Conservation (phyloP, 2,113 vertebrate genomes). For the Pantherophis guttatus region DNA sequence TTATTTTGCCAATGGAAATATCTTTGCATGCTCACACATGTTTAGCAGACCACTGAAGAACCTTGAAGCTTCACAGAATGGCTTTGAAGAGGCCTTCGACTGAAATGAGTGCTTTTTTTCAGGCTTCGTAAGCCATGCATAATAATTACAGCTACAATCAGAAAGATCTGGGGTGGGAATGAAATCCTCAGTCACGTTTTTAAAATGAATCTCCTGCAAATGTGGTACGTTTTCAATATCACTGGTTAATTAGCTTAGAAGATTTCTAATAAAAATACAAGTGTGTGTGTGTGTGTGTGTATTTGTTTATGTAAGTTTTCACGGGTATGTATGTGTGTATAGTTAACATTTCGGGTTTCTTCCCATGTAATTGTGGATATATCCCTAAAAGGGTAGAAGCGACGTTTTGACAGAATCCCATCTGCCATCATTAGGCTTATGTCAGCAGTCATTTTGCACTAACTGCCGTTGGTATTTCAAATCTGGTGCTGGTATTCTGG, state of each 20-base stretch:
- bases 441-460: no score
- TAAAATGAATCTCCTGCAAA: not conserved
- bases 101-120: not conserved
- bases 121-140: not conserved
- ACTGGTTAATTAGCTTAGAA: not conserved
- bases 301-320: no score
- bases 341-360: no score
- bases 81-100: not conserved
- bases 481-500: no score
- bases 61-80: not conserved
- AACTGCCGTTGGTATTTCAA: no score
- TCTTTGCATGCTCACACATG: not conserved
- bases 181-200: not conserved
- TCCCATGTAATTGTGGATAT: no score
- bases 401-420: no score
- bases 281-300: no score
- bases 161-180: not conserved
- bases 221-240: not conserved
- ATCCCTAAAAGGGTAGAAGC: no score
- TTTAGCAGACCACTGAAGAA: not conserved
- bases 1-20: not conserved
- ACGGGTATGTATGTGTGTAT: no score
- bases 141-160: not conserved
- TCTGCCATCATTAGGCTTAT: no score
- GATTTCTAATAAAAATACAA: not conserved